A percentile compares a stretch with the other conserved stretches of the same genome.
These are phyloP conservation scores for Corydoras maculifer DNA, from an alignment of 2,113 vertebrate species.

Conservation along the genomic window DNA sequence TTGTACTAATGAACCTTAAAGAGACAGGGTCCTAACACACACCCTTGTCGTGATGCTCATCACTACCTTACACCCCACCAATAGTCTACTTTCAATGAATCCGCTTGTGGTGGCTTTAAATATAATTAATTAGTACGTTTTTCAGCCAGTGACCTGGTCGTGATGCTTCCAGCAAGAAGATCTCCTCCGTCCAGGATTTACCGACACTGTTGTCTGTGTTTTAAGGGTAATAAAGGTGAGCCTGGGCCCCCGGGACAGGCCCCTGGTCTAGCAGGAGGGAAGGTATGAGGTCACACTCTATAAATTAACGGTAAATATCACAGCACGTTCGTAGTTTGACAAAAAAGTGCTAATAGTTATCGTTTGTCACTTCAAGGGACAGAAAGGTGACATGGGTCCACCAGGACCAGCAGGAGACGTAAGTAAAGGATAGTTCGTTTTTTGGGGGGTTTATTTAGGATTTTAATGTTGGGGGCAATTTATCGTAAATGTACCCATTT, in stretches of 20 bases:
- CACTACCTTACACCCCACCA: no score
- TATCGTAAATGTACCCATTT: no score
- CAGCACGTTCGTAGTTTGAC: not conserved
- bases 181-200: no score
- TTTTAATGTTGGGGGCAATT: not conserved
- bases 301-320: not conserved
- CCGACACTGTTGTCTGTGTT: not conserved
- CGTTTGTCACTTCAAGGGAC: slow-evolving; percentile 24
- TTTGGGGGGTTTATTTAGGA: not conserved
- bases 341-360: not conserved
- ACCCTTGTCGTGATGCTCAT: no score
- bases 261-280: slow-evolving; percentile 66
- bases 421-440: slow-evolving; percentile 44
- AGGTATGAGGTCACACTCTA: slow-evolving; percentile 50
- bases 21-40: no score
- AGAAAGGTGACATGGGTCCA: slow-evolving; percentile 75
- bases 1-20: no score
- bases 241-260: slow-evolving; percentile 59
- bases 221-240: slow-evolving; percentile 69
- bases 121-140: no score
- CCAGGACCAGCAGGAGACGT: slow-evolving; percentile 77
- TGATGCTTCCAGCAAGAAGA: no score
- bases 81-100: no score
- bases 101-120: no score
- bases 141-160: no score